Conservation (phyloP, 2,797 vertebrate species). For the Amphiprion clarkii region DNA sequence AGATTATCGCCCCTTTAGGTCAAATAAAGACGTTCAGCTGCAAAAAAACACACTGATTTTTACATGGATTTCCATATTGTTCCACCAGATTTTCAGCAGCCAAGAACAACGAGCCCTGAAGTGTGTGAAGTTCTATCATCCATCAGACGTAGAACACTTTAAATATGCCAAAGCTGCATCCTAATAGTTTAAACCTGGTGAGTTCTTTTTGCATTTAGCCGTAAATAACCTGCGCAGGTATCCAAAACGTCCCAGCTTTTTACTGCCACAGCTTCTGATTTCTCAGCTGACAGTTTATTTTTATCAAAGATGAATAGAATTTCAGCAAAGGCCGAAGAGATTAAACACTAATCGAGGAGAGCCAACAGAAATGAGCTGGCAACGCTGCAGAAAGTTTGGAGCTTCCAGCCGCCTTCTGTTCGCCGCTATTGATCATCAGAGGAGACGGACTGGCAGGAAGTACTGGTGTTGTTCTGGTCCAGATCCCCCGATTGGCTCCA, state of each 20-base stretch:
- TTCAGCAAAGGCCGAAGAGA: constrained; percentile 62
- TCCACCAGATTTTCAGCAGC: neutral
- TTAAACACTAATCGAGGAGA: constrained; percentile 52
- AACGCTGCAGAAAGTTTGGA: constrained; percentile 42
- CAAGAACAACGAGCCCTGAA: neutral
- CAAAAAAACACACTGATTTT: neutral
- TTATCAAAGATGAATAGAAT: constrained; percentile 60
- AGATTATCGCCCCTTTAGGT: neutral
- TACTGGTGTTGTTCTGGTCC: constrained; percentile 46
- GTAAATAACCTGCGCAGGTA: constrained; percentile 26
- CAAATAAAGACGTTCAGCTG: neutral
- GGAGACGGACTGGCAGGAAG: constrained; percentile 67
- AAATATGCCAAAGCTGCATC: neutral
- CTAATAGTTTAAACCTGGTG: neutral
- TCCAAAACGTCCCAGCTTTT: constrained; percentile 38
- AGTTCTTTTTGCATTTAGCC: constrained; percentile 8
- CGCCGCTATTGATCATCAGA: constrained; percentile 70
- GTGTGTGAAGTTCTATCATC: neutral
- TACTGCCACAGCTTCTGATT: constrained; percentile 27
- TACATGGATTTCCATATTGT: neutral
- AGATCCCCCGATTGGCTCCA: constrained; percentile 44
- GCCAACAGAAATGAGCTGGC: constrained; percentile 70
- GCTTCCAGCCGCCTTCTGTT: constrained; percentile 71
- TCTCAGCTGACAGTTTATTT: constrained; percentile 62
- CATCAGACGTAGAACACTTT: neutral